Evolutionary conservation across 2,113 vertebrate genomes (phyloP), one percentile per base, ranked within the genome.

Genomic region (Tylochromis polylepis): DNA sequence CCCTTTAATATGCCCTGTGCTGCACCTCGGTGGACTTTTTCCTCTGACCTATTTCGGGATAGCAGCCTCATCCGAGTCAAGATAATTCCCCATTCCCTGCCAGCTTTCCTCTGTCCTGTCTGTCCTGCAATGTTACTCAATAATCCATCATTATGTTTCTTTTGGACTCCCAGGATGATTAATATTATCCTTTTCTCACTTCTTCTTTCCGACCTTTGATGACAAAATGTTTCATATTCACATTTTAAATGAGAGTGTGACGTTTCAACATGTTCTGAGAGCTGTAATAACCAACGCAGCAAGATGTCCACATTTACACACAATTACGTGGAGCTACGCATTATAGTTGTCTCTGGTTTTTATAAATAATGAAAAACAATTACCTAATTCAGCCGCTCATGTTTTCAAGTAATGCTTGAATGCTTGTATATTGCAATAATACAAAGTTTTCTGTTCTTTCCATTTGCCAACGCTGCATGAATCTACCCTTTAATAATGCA

Each of bases 21-120:
- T 80, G 3, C 38, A 58, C 31, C 58, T 85, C 55, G 65, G 51
- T 77, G n/a, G 65, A 78, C 36, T 70, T 34, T 55, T 31, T 22
- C 20, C 20, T 78, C n/a, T 77, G 81, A 87, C 77, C 67, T 46
- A 24, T 86, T 85, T 90, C 57, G 58, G 83, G 81, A 92, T 75
- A 87, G 55, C 18, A 6, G 11, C 27, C 22, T 85, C 55, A 88
- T 88, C 78, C 16, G 16, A 70, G 79, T 36, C 53, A 62, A 77
- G 77, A 59, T 22, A 57, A 72, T 59, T 88, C 55, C 85, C 65
- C 24, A 80, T 79, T 75, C 75, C 18, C 41, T 31, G 41, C 67
- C 56, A 59, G 15, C 20, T 41, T 56, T 79, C 16, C 56, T 84
- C 11, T 67, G 11, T 12, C 43, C 7, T 24, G 31, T 53, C 38